A percentile compares a stretch with the other conserved stretches of the same genome.
Conservation (phyloP, 2,888 invertebrate genomes). For the Tryphoninae sp. region DNA sequence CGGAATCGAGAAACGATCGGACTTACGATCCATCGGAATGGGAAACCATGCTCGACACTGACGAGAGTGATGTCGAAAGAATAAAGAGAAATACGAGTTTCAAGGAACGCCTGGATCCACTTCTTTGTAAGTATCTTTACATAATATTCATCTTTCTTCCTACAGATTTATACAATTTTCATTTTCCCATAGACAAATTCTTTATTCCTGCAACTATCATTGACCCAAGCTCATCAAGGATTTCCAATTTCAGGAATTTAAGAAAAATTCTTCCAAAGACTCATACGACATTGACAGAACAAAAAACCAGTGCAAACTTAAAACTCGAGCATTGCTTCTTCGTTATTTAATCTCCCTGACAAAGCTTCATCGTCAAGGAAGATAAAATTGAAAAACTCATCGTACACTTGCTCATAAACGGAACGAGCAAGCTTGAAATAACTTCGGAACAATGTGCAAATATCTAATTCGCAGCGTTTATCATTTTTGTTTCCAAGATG, state of each 20-base stretch:
- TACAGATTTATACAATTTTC: background rate
- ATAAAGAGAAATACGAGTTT: slow-evolving; percentile 86
- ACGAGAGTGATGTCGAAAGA: slow-evolving; percentile 81
- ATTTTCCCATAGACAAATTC: background rate
- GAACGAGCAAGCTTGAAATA: too few relatives aligned
- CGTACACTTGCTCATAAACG: too few relatives aligned
- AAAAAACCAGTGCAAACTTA: too few relatives aligned
- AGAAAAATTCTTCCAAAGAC: too few relatives aligned
- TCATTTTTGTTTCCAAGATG: too few relatives aligned
- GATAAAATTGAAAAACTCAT: slow-evolving; percentile 13
- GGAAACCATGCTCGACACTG: slow-evolving; percentile 81
- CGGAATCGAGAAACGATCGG: slow-evolving; percentile 73
- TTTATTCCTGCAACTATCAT: too few relatives aligned
- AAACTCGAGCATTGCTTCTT: background rate
- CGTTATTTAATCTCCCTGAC: background rate
- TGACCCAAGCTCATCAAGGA: too few relatives aligned
- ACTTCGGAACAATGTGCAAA: background rate
- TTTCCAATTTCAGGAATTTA: too few relatives aligned
- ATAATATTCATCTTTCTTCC: background rate
- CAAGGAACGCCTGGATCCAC: slow-evolving; percentile 89
- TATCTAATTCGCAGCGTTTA: too few relatives aligned
- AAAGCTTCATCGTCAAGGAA: background rate
- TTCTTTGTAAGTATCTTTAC: slow-evolving; percentile 84
- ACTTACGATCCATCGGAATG: slow-evolving; percentile 78
- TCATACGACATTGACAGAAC: too few relatives aligned